Evolutionary conservation across 2,888 invertebrate genomes (phyloP), one percentile per base, ranked within the genome.

Genomic region (Ormyrus nitidulus): DNA sequence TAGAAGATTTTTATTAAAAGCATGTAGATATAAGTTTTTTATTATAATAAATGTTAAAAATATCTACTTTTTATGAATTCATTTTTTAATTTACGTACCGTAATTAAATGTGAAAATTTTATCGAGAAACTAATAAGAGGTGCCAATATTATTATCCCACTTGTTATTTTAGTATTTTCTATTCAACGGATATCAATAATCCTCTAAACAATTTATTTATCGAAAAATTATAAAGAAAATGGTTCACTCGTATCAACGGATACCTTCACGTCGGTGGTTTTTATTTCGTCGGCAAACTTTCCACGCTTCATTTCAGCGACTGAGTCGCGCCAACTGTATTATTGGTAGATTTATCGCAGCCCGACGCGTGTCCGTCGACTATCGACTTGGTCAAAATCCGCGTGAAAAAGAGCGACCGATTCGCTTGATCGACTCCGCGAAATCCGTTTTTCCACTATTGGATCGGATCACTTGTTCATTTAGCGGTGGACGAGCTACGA

Each of bases 281-380:
- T 58, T 53, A 51, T 70, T 59, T 70, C 49, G 2, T 8, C 9
- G 59, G 59, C 59, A 56, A 56, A 56, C 46, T 69, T 69, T 69
- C 48, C 59, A 62, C 46, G 72, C 53, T 72, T 72, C 62, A 44
- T 62, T 72, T 62, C 44, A 53, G 62, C 44, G 62, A 10, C 53
- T 19, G n/a, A 46, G 46, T 59, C 49, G 9, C 7, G n/a, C 6
- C 46, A 10, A 49, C 44, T 13, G 46, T n/a, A 10, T 34, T 34
- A 71, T 10, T 49, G n/a, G 59, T 56, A 19, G 19, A 19, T 19
- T 19, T 19, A 19, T 19, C 19, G 19, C 19, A 19, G 19, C 19
- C 19, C 19, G 19, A 19, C 19, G 19, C 19, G 19, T 1, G 19
- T 19, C 19, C 19, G 19, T 1, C 19, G 19, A 19, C 19, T 19